A percentile compares a stretch with the other conserved stretches of the same genome.
phyloP scores from a whole-genome alignment of 2,888 invertebrate genomes.

The Drosophila sordidapex region DNA sequence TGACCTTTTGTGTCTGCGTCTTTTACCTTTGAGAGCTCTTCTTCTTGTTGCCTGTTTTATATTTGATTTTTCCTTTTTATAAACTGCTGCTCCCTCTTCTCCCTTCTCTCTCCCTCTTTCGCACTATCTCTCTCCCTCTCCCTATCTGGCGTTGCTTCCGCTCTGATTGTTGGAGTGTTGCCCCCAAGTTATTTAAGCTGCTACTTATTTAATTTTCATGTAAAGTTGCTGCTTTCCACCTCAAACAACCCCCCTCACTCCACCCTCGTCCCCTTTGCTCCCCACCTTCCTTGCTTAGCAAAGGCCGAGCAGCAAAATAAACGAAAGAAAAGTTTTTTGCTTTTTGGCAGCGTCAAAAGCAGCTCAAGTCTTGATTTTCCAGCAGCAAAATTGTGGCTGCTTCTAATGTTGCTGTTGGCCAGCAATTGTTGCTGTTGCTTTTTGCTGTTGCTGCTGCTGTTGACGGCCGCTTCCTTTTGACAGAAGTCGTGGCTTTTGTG shows the following conservation, averaged over 20 bases:
- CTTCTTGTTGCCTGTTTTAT: constrained; percentile 53
- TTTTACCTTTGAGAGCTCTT: constrained; percentile 13
- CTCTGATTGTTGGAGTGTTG: constrained; percentile 15
- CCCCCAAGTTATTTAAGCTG: constrained; percentile 73
- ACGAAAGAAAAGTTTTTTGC: constrained; percentile 22
- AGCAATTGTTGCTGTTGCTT: constrained; percentile 22
- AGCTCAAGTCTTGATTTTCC: constrained; percentile 33
- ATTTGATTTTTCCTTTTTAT: constrained; percentile 39
- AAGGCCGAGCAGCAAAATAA: neutral
- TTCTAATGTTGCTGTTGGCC: constrained; percentile 27
- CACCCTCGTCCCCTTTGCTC: neutral
- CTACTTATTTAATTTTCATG: constrained; percentile 81
- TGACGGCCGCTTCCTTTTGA: constrained; percentile 60
- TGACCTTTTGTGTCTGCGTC: constrained; percentile 46
- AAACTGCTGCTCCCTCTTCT: constrained; percentile 4
- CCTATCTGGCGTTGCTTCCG: constrained; percentile 27
- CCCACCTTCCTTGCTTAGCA: neutral
- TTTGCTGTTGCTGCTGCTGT: constrained; percentile 28
- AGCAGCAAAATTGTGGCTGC: constrained; percentile 23
- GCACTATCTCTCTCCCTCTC: neutral
- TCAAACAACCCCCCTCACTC: neutral
- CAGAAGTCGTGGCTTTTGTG: constrained; percentile 54
- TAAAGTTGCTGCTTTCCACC: constrained; percentile 51
- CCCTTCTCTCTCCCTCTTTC: too few relatives aligned
- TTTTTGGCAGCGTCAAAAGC: constrained; percentile 7